These are phyloP conservation scores for Calidris pygmaea DNA, from an alignment of 2,113 vertebrate species.

Conservation along the genomic window DNA sequence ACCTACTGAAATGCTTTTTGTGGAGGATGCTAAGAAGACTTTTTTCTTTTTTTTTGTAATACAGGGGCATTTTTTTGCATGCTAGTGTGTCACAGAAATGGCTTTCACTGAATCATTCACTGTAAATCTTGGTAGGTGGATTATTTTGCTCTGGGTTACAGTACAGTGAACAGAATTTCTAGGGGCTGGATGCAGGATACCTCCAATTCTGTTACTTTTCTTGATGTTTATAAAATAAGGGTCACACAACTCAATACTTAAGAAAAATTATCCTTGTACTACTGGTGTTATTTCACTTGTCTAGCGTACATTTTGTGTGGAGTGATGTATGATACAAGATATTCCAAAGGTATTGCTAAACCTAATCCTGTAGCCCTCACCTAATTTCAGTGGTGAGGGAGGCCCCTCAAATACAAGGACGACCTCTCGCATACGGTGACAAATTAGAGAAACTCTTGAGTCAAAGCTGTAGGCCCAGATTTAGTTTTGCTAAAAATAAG, in stretches of 20 bases:
- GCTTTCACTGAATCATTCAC: not conserved
- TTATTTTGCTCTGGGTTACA: not conserved
- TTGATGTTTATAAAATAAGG: not conserved
- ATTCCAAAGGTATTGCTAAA: not conserved
- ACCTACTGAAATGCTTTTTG: not conserved
- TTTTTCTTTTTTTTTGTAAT: not conserved
- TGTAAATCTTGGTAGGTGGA: not conserved
- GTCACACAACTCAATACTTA: not conserved
- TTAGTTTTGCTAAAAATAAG: not conserved
- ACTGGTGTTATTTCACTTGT: not conserved
- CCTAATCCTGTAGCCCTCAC: not conserved
- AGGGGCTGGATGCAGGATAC: not conserved
- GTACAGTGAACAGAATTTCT: not conserved
- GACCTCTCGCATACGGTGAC: not conserved
- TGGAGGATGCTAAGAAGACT: not conserved
- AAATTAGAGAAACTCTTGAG: not conserved
- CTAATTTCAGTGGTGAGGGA: not conserved
- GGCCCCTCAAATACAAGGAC: not conserved
- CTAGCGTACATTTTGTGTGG: not conserved
- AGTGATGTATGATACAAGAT: not conserved
- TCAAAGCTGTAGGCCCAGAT: not conserved
- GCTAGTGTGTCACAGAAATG: not conserved
- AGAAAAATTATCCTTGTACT: not conserved
- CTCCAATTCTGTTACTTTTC: not conserved
- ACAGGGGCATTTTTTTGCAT: not conserved